phyloP scores from a whole-genome alignment of 1,140 invertebrate species.

The Drosophila busckii region DNA sequence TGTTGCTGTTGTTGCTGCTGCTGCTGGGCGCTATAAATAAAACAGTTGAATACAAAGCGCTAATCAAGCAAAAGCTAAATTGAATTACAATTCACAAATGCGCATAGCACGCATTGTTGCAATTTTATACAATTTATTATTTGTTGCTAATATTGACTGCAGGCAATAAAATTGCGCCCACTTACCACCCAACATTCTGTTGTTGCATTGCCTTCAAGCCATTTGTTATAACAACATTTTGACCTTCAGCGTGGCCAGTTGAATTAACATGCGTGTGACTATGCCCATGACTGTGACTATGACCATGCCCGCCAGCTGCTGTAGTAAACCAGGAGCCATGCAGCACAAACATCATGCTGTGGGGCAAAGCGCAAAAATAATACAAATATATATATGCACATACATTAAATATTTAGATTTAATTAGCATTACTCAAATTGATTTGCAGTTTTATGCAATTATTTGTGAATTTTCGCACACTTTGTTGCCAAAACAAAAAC shows the following conservation, averaged over 20 bases:
- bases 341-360: slow-evolving; percentile 87
- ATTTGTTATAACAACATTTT: slow-evolving; percentile 43
- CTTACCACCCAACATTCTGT: slow-evolving; percentile 24
- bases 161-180: slow-evolving; percentile 19
- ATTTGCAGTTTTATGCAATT: too few relatives aligned
- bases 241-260: slow-evolving; percentile 9
- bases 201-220: slow-evolving; percentile 35
- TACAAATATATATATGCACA: too few relatives aligned
- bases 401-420: slow-evolving; percentile 25
- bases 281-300: slow-evolving; percentile 43
- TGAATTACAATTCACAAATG: too few relatives aligned
- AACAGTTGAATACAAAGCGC: too few relatives aligned
- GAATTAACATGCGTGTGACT: slow-evolving; percentile 7
- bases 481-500: too few relatives aligned
- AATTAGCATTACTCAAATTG: too few relatives aligned
- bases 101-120: too few relatives aligned
- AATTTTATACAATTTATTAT: too few relatives aligned
- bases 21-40: not conserved
- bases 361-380: slow-evolving; percentile 10
- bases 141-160: slow-evolving; percentile 20
- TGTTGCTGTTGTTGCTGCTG: not conserved
- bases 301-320: slow-evolving; percentile 41
- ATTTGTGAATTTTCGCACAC: too few relatives aligned
- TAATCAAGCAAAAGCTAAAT: too few relatives aligned
- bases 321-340: slow-evolving; percentile 82